Percentiles rank a stretch among this genome's conserved stretches.
phyloP scores from a whole-genome alignment of 1,140 invertebrate species.

The Hylyphantes graminicola region DNA sequence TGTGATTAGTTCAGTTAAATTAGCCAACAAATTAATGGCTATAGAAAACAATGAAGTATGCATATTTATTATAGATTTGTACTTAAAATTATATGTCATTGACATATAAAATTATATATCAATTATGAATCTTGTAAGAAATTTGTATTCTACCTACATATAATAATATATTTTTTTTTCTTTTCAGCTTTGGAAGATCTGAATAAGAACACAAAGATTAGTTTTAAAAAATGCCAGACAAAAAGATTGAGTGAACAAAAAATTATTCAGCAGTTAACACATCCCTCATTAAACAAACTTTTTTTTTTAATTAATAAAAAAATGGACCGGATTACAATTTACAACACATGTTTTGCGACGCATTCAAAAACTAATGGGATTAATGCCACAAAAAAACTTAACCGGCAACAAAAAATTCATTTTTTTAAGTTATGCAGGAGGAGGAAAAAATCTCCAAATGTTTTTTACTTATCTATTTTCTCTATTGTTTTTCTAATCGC shows the following conservation, averaged over 20 bases:
- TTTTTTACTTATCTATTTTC: neutral
- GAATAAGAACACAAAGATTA: neutral
- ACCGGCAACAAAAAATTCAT: constrained; percentile 15
- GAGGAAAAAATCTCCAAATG: constrained; percentile 33
- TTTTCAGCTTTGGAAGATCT: too few species aligned
- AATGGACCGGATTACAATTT: constrained; percentile 40
- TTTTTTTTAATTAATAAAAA: neutral
- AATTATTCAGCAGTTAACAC: constrained; percentile 2
- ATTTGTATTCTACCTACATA: too few species aligned
- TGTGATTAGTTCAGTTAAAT: too few species aligned
- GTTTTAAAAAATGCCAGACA: neutral
- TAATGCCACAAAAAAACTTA: constrained; percentile 24
- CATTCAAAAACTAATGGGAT: constrained; percentile 39
- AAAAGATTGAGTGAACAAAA: neutral
- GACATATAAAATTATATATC: too few species aligned
- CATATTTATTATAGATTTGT: too few species aligned
- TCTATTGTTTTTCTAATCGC: neutral
- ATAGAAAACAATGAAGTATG: too few species aligned
- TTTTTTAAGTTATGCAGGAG: constrained; percentile 31
- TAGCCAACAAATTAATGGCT: too few species aligned
- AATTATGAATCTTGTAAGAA: too few species aligned
- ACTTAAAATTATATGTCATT: too few species aligned
- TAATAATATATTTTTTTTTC: too few species aligned
- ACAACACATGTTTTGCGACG: constrained; percentile 38
- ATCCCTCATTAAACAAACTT: constrained; percentile 6